phyloP scores from a whole-genome alignment of 2,797 vertebrate genomes.

The Eptatretus atami region DNA sequence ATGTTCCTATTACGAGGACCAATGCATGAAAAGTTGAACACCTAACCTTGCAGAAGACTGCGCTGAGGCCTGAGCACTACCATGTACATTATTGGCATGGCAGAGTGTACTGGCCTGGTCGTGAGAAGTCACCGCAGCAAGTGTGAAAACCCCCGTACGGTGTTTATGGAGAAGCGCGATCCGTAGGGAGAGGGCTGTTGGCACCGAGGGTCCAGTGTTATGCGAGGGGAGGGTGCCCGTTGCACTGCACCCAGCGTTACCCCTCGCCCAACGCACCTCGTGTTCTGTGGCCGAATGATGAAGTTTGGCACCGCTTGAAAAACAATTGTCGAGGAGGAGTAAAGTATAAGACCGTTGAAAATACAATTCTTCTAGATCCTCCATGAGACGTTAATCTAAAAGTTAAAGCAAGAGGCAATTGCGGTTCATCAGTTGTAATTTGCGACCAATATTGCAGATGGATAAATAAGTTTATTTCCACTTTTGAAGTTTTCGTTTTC shows the following conservation, averaged over 20 bases:
- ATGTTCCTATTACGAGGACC: too few relatives aligned
- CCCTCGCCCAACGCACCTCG: constrained; percentile 63
- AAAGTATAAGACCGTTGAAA: constrained; percentile 6
- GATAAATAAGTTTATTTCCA: too few relatives aligned
- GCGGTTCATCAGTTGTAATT: neutral
- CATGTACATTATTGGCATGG: constrained; percentile 58
- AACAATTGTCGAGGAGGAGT: too few relatives aligned
- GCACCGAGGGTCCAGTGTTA: constrained; percentile 63
- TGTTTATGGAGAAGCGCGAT: constrained; percentile 56
- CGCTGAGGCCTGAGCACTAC: constrained; percentile 47
- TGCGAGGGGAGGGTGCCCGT: constrained; percentile 43
- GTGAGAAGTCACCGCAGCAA: constrained; percentile 43
- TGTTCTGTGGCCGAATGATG: constrained; percentile 92
- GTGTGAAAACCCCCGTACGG: constrained; percentile 62
- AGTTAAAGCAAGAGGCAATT: neutral
- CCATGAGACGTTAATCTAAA: neutral
- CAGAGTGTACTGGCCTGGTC: constrained; percentile 67
- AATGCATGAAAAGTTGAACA: too few relatives aligned
- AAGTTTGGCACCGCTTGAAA: constrained; percentile 57
- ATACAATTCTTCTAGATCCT: neutral
- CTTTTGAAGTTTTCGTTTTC: too few relatives aligned
- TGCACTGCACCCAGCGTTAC: constrained; percentile 71
- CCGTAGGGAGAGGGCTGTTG: constrained; percentile 35
- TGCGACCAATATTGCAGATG: neutral
- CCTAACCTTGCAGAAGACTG: constrained; percentile 73